Evolutionary conservation across 2,797 vertebrate genomes (phyloP).

Genomic region (Yasuhikotakia modesta): DNA sequence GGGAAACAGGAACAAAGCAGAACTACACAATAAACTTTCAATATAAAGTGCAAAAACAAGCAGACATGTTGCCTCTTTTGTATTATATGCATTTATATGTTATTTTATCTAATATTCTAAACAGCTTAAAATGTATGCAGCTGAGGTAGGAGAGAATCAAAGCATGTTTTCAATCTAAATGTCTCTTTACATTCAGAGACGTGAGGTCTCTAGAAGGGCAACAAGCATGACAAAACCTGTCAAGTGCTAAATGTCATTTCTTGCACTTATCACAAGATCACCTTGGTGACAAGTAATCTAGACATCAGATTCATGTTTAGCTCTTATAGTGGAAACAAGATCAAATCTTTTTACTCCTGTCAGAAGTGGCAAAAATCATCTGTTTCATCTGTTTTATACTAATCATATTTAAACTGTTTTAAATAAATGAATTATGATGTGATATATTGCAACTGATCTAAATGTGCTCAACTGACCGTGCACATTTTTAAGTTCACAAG

Average conservation of each 20-base stretch:
- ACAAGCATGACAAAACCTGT: slow-evolving; percentile 32
- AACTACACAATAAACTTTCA: background rate
- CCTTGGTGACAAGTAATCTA: slow-evolving; percentile 35
- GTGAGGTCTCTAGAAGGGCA: slow-evolving; percentile 29
- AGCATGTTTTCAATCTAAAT: slow-evolving; percentile 26
- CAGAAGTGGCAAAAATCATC: slow-evolving; percentile 7
- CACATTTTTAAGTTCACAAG: too few relatives aligned
- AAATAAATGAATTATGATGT: background rate
- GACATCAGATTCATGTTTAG: slow-evolving; percentile 34
- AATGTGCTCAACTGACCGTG: too few relatives aligned
- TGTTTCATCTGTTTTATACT: background rate
- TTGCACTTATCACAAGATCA: slow-evolving; percentile 40
- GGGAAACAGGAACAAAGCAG: background rate
- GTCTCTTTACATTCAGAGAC: slow-evolving; percentile 19
- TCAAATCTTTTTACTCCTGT: background rate
- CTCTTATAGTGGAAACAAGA: slow-evolving; percentile 16
- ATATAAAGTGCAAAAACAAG: background rate
- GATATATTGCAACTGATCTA: background rate
- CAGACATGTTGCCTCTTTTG: background rate
- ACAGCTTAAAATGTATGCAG: background rate
- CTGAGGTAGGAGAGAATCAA: background rate
- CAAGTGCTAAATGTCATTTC: slow-evolving; percentile 44
- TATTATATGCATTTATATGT: background rate
- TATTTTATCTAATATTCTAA: too few relatives aligned
- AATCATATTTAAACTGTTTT: background rate